Evolutionary conservation across 2,888 invertebrate species (phyloP).

Genomic region (Xestia xanthographa): DNA sequence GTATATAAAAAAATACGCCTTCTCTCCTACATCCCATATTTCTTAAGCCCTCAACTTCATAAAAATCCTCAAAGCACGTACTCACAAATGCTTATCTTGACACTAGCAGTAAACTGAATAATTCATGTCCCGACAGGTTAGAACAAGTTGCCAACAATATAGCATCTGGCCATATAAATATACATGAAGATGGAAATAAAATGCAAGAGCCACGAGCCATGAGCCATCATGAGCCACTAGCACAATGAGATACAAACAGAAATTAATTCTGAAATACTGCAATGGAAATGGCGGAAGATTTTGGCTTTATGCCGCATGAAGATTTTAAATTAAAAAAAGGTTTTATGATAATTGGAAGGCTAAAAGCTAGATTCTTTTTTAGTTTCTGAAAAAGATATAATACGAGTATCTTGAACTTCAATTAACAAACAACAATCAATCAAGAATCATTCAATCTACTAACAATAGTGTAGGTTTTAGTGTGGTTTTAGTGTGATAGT

Average conservation of each 20-base stretch:
- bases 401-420: too few species aligned
- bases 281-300: conserved; percentile 10
- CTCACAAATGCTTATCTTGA: conserved; percentile 5
- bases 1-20: not conserved
- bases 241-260: conserved; percentile 26
- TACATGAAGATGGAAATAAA: conserved; percentile 51
- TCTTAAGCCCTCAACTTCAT: not conserved
- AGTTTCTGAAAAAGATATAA: too few species aligned
- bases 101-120: conserved; percentile 40
- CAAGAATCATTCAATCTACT: too few species aligned
- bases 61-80: not conserved
- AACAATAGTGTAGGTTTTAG: too few species aligned
- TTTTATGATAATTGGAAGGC: not conserved
- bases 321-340: conserved; percentile 1
- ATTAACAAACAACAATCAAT: too few species aligned
- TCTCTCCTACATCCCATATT: too few species aligned
- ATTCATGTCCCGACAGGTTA: conserved; percentile 23
- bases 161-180: conserved; percentile 56
- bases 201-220: conserved; percentile 20
- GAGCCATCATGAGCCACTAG: not conserved
- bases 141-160: conserved; percentile 36
- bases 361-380: too few species aligned
- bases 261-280: conserved; percentile 41
- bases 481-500: too few species aligned
- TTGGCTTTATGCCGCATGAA: not conserved